phyloP scores from a whole-genome alignment of 2,888 invertebrate species.

The Kryphioiulus occultus region DNA sequence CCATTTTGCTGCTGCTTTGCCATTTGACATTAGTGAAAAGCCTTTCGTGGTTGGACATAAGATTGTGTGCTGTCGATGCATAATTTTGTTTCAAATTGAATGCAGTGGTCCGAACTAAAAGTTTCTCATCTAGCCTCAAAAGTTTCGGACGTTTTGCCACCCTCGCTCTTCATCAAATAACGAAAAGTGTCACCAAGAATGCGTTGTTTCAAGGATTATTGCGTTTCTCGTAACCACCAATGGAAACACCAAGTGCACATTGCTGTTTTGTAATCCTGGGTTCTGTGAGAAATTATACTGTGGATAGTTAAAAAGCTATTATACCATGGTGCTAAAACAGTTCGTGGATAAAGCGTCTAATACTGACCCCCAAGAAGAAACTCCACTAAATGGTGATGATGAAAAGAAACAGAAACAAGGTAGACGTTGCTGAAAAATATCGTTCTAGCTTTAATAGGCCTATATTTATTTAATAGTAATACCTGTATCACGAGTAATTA shows the following conservation, averaged over 20 bases:
- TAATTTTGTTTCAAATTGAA: neutral
- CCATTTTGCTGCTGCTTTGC: neutral
- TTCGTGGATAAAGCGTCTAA: conserved; percentile 39
- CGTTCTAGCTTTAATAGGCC: neutral
- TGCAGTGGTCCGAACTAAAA: neutral
- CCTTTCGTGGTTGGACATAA: neutral
- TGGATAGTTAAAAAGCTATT: neutral
- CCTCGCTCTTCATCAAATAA: too few species aligned
- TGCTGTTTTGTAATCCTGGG: neutral
- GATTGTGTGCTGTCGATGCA: neutral
- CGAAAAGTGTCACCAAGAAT: neutral
- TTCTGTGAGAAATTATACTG: neutral
- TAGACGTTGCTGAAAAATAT: neutral
- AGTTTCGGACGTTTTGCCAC: neutral
- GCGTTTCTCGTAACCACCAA: neutral
- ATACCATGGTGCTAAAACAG: conserved; percentile 33
- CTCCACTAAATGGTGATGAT: conserved; percentile 34
- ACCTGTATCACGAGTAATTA: neutral
- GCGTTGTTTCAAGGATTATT: neutral
- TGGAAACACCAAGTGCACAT: neutral
- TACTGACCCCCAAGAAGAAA: conserved; percentile 20
- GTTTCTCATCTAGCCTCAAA: neutral
- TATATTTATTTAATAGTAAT: neutral
- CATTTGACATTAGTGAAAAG: neutral
- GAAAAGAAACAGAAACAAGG: neutral